Evolutionary conservation across 1,140 invertebrate species (phyloP), one percentile per base, ranked within the genome.

Genomic region (Drosophila azteca): DNA sequence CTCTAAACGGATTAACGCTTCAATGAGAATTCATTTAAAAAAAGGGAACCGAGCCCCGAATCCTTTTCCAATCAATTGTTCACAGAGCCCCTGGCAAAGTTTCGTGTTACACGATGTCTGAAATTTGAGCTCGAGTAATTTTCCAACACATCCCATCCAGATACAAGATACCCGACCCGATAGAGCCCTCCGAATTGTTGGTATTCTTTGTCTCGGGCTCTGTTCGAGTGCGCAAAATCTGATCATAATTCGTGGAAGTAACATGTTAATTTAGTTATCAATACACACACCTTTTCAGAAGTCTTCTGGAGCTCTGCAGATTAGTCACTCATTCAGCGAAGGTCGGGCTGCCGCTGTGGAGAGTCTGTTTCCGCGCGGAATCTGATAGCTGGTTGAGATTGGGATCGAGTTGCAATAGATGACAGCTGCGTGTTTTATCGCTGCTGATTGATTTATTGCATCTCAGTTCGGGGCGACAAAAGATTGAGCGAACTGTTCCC

Each of bases 41-140:
- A 79, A 68, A 55, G 43, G 62, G 39, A 41, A 35, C 63, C 45
- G 52, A 50, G 48, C 45, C 48, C 39, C 51, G 58, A 73, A 83
- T 79, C 79, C 79, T 88, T 72, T 88, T 87, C 71, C 83, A 88
- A 87, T 88, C 83, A 87, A 87, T 88, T 87, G 82, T 85, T 85
- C 81, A 51, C 77, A 61, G 50, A 75, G 67, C 51, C 24, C 51
- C 22, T 35, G 35, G 51, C 63, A 54, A 41, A 49, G 79, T 83
- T 60, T 87, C 75, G 76, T 76, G 63, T 87, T 87, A 79, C 83
- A 61, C 41, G 62, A 26, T 64, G 74, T 82, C 74, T 79, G 83
- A 88, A 87, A 87, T 79, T 77, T 50, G 83, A 87, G 83, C 76
- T 48, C 68, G 61, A 87, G 79, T 88, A 87, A 87, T 87, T 88